Evolutionary conservation across 2,888 invertebrate genomes (phyloP), one percentile per base, ranked within the genome.

Genomic region (Phlogophora meticulosa): DNA sequence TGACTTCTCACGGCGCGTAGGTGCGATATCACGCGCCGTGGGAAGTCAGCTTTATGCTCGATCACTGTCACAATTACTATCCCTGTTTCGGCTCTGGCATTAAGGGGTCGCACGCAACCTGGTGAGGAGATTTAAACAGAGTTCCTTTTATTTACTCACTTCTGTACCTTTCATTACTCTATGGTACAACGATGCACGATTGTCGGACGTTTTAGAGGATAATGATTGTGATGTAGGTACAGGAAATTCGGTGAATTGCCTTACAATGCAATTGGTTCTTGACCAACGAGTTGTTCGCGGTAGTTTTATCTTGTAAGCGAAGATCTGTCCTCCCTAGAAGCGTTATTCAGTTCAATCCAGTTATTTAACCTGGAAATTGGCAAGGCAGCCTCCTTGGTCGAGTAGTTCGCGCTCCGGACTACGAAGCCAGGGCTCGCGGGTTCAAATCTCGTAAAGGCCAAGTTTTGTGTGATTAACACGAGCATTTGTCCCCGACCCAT

Each of bases 191-290:
- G 20, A 20, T 40, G 15, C 13, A n/a, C n/a, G n/a, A n/a, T n/a
- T n/a, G 20, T 34, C 38, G 38, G 38, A 43, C 11, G 20, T 42
- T 61, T 34, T 40, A 20, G 34, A 57, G 60, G 38, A 60, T 61
- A 67, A 57, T 67, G n/a, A n/a, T n/a, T n/a, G 52, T 57, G 53
- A 49, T 49, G 46, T n/a, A n/a, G n/a, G n/a, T 32, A 55, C 74
- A 75, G 74, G 76, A 75, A 75, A 75, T 71, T 56, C 36, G 49
- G 32, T 46, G 61, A 49, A 65, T 75, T 75, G 64, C 45, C 9
- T 58, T 53, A 65, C 64, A 61, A 61, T 64, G 57, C 53, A 24
- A 53, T 48, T 24, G 28, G 32, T 17, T 55, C 58, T 52, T 20
- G 20, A 24, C 9, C 32, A 9, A 38, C 13, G n/a, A 11, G 11